Evolutionary conservation across 2,888 invertebrate genomes (phyloP).

Genomic region (Hofmannophila pseudospretella): DNA sequence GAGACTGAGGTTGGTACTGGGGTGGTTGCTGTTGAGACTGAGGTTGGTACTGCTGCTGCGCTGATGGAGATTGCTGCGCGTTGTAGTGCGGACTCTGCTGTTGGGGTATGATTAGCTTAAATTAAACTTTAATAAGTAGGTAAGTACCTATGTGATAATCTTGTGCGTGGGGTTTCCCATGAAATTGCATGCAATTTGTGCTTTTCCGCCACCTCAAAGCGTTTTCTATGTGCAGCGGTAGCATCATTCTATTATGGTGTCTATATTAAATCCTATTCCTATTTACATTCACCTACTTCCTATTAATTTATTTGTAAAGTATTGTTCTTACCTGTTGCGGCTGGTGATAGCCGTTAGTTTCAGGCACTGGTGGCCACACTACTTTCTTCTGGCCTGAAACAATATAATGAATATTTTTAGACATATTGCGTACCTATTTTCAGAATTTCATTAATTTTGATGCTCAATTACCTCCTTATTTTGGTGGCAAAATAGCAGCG

Average conservation of each 20-base stretch:
- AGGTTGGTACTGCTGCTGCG: slow-evolving; percentile 34
- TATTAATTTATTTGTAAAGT: background rate
- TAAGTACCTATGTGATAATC: slow-evolving; percentile 15
- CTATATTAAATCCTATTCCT: background rate
- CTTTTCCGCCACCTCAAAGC: slow-evolving; percentile 44
- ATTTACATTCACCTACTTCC: background rate
- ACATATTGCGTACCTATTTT: too few species aligned
- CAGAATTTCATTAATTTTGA: too few species aligned
- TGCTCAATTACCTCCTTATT: background rate
- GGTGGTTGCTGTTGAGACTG: slow-evolving; percentile 57
- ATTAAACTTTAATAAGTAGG: slow-evolving; percentile 16
- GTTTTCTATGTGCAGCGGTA: slow-evolving; percentile 51
- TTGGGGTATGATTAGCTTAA: slow-evolving; percentile 40
- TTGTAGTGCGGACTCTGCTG: slow-evolving; percentile 64
- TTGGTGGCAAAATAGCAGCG: too few species aligned
- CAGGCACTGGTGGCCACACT: slow-evolving; percentile 90
- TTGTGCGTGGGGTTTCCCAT: slow-evolving; percentile 4
- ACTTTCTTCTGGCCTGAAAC: slow-evolving; percentile 89
- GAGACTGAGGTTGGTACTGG: slow-evolving; percentile 33
- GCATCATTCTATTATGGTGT: slow-evolving; percentile 26
- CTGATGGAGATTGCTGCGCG: slow-evolving; percentile 62
- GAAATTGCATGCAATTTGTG: slow-evolving; percentile 38
- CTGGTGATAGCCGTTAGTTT: slow-evolving; percentile 80
- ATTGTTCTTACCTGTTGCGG: slow-evolving; percentile 77
- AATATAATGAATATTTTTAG: slow-evolving; percentile 19